Percentiles rank a stretch among this genome's conserved stretches.
Evolutionary conservation across 2,797 vertebrate genomes (phyloP).

Genomic region (Protonibea diacanthus): DNA sequence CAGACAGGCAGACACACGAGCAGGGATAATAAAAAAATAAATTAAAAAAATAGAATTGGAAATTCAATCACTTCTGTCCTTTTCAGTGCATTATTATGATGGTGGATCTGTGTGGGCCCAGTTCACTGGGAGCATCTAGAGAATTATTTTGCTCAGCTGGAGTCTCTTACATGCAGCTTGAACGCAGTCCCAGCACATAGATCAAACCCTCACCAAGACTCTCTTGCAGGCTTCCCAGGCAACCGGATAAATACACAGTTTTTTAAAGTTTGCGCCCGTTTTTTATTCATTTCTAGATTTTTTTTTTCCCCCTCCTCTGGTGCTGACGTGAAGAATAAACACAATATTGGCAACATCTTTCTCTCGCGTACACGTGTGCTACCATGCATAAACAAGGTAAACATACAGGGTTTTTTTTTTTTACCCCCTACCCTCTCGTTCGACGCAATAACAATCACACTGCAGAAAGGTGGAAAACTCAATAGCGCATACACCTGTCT

Average conservation of each 20-base stretch:
- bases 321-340: slow-evolving; percentile 24
- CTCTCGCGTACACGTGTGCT: slow-evolving; percentile 22
- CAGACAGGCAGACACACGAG: slow-evolving; percentile 17
- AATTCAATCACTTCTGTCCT: slow-evolving; percentile 67
- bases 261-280: slow-evolving; percentile 3
- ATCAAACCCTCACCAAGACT: slow-evolving; percentile 45
- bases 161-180: slow-evolving; percentile 45
- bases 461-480: slow-evolving; percentile 35
- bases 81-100: slow-evolving; percentile 43
- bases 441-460: slow-evolving; percentile 24
- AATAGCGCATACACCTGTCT: slow-evolving; percentile 10
- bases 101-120: slow-evolving; percentile 44
- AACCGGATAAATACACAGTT: slow-evolving; percentile 24
- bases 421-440: neutral
- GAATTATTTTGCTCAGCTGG: slow-evolving; percentile 61
- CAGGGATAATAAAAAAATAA: slow-evolving; percentile 7
- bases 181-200: slow-evolving; percentile 43
- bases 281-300: slow-evolving; percentile 4
- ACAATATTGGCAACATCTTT: slow-evolving; percentile 22
- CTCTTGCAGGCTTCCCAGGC: slow-evolving; percentile 16
- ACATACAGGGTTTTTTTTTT: neutral
- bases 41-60: slow-evolving; percentile 42
- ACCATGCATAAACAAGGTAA: slow-evolving; percentile 39
- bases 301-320: neutral
- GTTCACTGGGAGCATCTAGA: slow-evolving; percentile 51